A percentile compares a stretch with the other conserved stretches of the same genome.
Evolutionary conservation across 2,797 vertebrate genomes (phyloP).

Genomic region (Sphaeramia orbicularis): DNA sequence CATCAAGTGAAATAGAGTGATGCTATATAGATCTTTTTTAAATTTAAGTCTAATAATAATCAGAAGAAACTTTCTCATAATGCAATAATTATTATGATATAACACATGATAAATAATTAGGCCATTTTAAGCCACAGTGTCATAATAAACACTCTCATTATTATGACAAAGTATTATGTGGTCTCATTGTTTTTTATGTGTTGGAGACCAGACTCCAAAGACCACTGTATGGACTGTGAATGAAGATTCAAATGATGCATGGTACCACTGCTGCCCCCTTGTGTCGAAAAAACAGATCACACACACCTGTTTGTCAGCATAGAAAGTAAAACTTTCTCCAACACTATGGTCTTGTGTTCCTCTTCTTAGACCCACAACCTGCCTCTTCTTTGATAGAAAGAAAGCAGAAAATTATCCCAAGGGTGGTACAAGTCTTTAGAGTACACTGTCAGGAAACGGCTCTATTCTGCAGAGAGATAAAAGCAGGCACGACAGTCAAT

Average conservation of each 20-base stretch:
- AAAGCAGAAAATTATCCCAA: slow-evolving; percentile 13
- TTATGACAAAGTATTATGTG: too few relatives aligned
- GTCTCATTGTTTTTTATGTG: too few relatives aligned
- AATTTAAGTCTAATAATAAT: too few relatives aligned
- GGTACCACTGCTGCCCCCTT: slow-evolving; percentile 71
- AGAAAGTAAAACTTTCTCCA: not conserved
- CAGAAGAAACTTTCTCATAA: too few relatives aligned
- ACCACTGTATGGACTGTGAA: not conserved
- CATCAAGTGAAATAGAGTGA: too few relatives aligned
- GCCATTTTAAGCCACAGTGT: too few relatives aligned
- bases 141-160: too few relatives aligned
- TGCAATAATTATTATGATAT: too few relatives aligned
- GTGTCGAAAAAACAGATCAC: slow-evolving; percentile 57
- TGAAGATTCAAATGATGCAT: slow-evolving; percentile 48
- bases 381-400: slow-evolving; percentile 18
- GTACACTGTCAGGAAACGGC: slow-evolving; percentile 52
- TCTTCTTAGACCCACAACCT: slow-evolving; percentile 1
- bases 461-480: slow-evolving; percentile 54
- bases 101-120: too few relatives aligned
- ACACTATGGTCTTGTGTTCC: not conserved
- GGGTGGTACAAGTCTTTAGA: slow-evolving; percentile 57
- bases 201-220: too few relatives aligned
- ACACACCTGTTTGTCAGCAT: not conserved
- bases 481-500: slow-evolving; percentile 87
- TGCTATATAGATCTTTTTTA: too few relatives aligned